phyloP scores from a whole-genome alignment of 2,797 vertebrate species.

The Rhabdomys pumilio region DNA sequence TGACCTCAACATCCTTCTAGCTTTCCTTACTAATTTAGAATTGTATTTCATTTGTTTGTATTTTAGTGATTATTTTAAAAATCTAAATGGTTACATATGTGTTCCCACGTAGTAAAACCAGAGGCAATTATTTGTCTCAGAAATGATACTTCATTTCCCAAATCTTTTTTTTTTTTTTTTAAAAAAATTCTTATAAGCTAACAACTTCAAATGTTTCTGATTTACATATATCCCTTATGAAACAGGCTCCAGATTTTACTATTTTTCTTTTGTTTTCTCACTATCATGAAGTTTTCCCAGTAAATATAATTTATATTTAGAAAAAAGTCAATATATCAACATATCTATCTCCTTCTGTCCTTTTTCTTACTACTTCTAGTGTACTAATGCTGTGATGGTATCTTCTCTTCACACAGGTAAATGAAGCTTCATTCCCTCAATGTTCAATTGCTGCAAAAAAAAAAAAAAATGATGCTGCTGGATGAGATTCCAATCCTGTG shows the following conservation, averaged over 20 bases:
- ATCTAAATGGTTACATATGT: not conserved
- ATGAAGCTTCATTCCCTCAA: not conserved
- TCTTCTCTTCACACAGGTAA: not conserved
- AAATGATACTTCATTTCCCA: not conserved
- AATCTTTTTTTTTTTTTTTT: not conserved
- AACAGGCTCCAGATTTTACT: not conserved
- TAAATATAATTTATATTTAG: conserved; percentile 4
- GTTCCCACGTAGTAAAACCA: not conserved
- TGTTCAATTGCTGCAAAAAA: not conserved
- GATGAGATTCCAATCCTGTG: not conserved
- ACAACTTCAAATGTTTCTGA: not conserved
- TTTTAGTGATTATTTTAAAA: not conserved
- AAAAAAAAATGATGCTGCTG: not conserved
- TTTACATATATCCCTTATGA: not conserved
- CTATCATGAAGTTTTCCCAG: not conserved
- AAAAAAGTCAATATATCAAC: not conserved
- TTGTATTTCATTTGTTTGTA: conserved; percentile 33
- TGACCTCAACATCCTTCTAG: not conserved
- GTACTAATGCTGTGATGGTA: not conserved
- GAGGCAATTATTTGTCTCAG: not conserved
- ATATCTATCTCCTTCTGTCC: not conserved
- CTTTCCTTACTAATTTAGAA: not conserved
- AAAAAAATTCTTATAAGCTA: not conserved
- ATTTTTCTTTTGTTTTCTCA: not conserved
- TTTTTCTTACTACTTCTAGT: not conserved